phyloP scores from a whole-genome alignment of 2,113 vertebrate genomes.

The Petromus typicus region DNA sequence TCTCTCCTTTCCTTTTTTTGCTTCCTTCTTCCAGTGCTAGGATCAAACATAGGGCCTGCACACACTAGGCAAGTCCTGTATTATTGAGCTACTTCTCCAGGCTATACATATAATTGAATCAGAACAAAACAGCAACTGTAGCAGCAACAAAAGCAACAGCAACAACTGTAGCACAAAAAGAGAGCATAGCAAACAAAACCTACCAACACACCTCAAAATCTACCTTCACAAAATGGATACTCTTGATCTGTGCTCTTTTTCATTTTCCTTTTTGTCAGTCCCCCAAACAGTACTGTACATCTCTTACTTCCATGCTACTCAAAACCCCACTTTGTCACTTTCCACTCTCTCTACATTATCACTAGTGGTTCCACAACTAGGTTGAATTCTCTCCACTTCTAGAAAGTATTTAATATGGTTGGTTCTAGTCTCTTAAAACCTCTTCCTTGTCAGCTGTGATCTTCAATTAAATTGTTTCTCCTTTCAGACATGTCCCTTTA shows the following conservation, averaged over 20 bases:
- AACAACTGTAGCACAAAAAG: not conserved
- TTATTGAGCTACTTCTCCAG: not conserved
- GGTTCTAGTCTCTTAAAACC: not conserved
- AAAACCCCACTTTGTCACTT: not conserved
- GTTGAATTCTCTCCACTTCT: not conserved
- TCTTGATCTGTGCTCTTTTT: not conserved
- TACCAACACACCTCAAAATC: not conserved
- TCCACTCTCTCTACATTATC: not conserved
- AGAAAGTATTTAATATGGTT: not conserved
- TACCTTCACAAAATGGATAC: not conserved
- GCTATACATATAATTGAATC: not conserved
- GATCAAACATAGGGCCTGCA: not conserved
- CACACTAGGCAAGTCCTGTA: not conserved
- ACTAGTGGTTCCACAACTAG: not conserved
- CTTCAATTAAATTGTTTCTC: not conserved
- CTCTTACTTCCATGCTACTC: not conserved
- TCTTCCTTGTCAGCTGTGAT: not conserved
- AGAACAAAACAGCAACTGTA: not conserved
- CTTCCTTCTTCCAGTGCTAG: not conserved
- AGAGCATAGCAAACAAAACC: not conserved
- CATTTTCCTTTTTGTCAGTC: not conserved
- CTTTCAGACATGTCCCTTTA: not conserved
- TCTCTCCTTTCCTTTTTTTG: not conserved
- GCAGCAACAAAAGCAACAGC: not conserved
- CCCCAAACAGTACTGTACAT: not conserved